Conservation (phyloP, 92 coral and sea anemone species). For the Zoanthus sociatus region DNA sequence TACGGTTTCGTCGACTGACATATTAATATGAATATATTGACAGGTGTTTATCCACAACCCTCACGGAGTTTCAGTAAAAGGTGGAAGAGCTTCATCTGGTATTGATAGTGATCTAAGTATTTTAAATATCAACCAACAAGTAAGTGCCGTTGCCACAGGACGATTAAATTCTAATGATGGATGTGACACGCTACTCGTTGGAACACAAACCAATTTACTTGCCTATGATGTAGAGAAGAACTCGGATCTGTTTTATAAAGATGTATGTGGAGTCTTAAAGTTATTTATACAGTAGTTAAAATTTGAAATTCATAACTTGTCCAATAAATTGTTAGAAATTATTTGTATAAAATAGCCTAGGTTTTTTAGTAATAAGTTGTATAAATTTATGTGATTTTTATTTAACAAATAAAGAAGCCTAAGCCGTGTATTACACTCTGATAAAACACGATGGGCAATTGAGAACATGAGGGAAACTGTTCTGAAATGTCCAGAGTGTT, state of each 20-base stretch:
- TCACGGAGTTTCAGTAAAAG: constrained; percentile 75
- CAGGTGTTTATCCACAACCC: constrained; percentile 98
- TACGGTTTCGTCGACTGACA: neutral
- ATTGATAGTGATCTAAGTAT: constrained; percentile 87
- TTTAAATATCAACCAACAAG: constrained; percentile 97
- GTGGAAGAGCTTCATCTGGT: constrained; percentile 86
- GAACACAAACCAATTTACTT: constrained; percentile 91
- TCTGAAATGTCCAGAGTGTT: too few relatives aligned
- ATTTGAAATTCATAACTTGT: too few relatives aligned
- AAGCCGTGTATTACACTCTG: too few relatives aligned
- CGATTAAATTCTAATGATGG: constrained; percentile 75
- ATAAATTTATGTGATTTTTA: too few relatives aligned
- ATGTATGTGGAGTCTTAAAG: constrained; percentile 68
- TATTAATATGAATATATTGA: neutral
- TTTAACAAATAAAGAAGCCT: too few relatives aligned
- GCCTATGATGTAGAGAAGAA: constrained; percentile 98
- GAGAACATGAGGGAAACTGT: too few relatives aligned
- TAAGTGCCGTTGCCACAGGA: constrained; percentile 93
- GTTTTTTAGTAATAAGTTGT: too few relatives aligned
- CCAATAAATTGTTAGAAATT: too few relatives aligned
- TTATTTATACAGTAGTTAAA: too few relatives aligned
- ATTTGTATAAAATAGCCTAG: too few relatives aligned
- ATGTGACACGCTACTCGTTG: constrained; percentile 85
- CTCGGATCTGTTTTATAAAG: constrained; percentile 95
- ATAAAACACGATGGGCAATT: too few relatives aligned